Conservation (phyloP, 1,140 invertebrate genomes). For the Arion vulgaris region DNA sequence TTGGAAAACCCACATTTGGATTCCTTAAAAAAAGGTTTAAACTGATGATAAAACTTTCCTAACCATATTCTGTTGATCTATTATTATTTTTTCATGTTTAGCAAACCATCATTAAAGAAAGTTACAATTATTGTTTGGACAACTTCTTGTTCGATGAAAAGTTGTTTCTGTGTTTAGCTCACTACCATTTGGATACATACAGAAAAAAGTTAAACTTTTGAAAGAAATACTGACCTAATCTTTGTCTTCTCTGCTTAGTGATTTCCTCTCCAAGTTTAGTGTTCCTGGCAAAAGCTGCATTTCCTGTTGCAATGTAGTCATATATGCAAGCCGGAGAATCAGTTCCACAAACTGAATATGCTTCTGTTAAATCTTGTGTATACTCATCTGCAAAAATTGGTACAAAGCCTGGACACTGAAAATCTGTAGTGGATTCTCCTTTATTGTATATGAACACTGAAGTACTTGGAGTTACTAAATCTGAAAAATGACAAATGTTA, state of each 20-base stretch:
- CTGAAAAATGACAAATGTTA: slow-evolving; percentile 36
- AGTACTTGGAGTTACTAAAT: slow-evolving; percentile 32
- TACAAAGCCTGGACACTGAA: slow-evolving; percentile 37
- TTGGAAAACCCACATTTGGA: too few relatives aligned
- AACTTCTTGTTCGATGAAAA: too few relatives aligned
- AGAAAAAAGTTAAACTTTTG: too few relatives aligned
- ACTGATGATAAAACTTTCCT: too few relatives aligned
- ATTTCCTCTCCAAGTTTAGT: slow-evolving; percentile 18
- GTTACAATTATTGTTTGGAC: too few relatives aligned
- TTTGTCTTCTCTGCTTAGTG: neutral
- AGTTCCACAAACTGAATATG: slow-evolving; percentile 37
- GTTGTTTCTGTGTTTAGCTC: too few relatives aligned
- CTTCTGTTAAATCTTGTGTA: slow-evolving; percentile 2
- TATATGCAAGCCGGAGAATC: slow-evolving; percentile 46
- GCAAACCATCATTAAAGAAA: too few relatives aligned
- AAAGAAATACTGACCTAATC: neutral
- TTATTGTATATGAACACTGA: slow-evolving; percentile 44
- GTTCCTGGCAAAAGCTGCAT: slow-evolving; percentile 38
- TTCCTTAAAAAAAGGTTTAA: too few relatives aligned
- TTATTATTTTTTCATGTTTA: too few relatives aligned
- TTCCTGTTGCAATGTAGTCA: slow-evolving; percentile 48
- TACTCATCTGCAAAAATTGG: slow-evolving; percentile 47
- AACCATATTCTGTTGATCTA: too few relatives aligned
- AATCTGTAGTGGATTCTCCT: slow-evolving; percentile 41
- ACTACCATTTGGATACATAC: too few relatives aligned